Base-by-base conservation (phyloP, 2,797 vertebrate genomes). In the Eurystomus glaucurus region DNA sequence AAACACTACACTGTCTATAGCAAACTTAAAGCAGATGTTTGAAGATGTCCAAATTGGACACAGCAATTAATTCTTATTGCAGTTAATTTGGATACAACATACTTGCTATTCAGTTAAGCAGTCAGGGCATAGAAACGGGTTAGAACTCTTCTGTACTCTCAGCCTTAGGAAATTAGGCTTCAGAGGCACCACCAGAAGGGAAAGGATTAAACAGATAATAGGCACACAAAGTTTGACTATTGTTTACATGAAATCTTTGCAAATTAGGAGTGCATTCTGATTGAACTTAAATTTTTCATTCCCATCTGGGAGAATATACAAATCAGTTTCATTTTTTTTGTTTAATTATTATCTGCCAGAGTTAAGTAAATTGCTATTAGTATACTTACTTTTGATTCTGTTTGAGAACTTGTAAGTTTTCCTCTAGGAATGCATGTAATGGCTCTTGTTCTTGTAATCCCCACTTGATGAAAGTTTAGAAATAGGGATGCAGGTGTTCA, bases 401-500 rank as follows among this genome's bases (percentile, higher is more conserved):
- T 88, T 81, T 71, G 75, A 93, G 92, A 96, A 85, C 41, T 48
- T 79, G 54, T 1, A 57, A 48, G 62, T 93, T 96, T 93, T 95
- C 69, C 69, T 92, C 50, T 64, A 89, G 77, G 95, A 97, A 48
- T 14, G 6, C 65, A 39, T 83, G 89, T 97, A 95, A 97, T 57
- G 87, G 87, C 85, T 82, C 52, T 96, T 96, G 69, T 95, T 97
- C 80, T 85, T 96, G 84, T 97, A 96, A 96, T 98, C 96, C 74
- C 71, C 85, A 74, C 91, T 96, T 95, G 94, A 96, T 95, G 95
- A 97, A 97, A 98, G 87, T 97, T 97, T 94, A 92, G 95, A 94
- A 98, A 91, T 97, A 94, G 62, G 55, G 78, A 98, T 97, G 96
- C 97, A 98, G 97, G 97, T 98, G 98, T 96, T 80, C 72, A 1